phyloP scores from a whole-genome alignment of 2,797 vertebrate species.

The Sternotherus odoratus region DNA sequence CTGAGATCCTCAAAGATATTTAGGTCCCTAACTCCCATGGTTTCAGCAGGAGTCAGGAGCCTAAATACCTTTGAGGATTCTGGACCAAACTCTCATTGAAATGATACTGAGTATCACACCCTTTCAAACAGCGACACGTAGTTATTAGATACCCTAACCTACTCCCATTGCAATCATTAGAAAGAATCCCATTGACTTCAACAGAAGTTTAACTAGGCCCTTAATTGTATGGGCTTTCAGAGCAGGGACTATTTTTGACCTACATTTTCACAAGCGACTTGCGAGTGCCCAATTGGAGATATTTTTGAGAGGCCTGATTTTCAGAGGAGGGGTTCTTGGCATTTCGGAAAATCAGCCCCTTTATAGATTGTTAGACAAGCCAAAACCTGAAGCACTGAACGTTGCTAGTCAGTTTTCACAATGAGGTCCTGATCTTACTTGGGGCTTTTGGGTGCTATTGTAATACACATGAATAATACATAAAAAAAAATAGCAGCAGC shows the following conservation, averaged over 20 bases:
- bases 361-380: not conserved
- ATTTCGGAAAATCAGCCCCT: not conserved
- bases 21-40: not conserved
- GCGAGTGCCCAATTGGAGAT: not conserved
- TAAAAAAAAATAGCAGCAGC: not conserved
- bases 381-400: rapidly evolving
- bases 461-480: not conserved
- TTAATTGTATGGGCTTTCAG: rapidly evolving
- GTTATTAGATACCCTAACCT: not conserved
- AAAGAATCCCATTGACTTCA: not conserved
- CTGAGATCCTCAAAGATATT: not conserved
- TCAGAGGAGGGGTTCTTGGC: not conserved
- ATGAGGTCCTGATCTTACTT: rapidly evolving
- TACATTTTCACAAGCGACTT: not conserved
- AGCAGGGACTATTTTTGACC: not conserved
- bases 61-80: not conserved
- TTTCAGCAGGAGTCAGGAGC: not conserved
- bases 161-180: rapidly evolving
- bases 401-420: not conserved
- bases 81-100: not conserved
- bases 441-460: not conserved
- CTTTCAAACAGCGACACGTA: not conserved
- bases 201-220: rapidly evolving
- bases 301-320: not conserved
- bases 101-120: not conserved